Evolutionary conservation across 2,113 vertebrate genomes (phyloP), one percentile per base, ranked within the genome.

Genomic region (Lanius ludovicianus): DNA sequence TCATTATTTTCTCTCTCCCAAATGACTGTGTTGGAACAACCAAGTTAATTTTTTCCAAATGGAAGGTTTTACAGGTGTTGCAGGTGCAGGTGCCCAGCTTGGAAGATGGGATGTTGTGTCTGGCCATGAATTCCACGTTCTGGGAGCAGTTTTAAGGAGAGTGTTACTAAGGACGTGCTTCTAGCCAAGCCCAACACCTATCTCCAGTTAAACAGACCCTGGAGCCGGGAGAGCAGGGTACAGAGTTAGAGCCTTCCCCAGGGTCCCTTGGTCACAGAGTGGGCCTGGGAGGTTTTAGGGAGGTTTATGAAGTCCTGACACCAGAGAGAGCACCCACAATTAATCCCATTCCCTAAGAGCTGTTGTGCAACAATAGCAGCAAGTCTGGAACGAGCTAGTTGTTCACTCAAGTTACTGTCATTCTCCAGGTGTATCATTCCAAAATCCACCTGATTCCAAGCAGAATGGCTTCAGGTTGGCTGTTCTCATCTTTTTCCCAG

Each of bases 311-410:
- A 55, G 74, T 64, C 69, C 17, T 68, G 53, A 42, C 28, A 28
- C 23, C 35, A 62, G 16, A 10, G 35, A 77, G 60, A 88, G 20
- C 9, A 47, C 22, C 62, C 47, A n/a, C 6, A 1, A 9, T 39
- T 30, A 41, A 47, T 44, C 53, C 33, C 17, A 11, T 49, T 89
- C 39, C 57, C 15, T 33, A 23, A 50, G 33, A 89, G 39, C 25
- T 2, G 0, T 79, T 59, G 42, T 86, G 27, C 60, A 18, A 59
- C 23, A 6, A 49, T 13, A 49, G 47, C 47, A 86, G 47, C 44
- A 49, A 49, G 19, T 44, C 35, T 50, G 19, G 27, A 77, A 60
- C 1, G 4, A 28, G 28, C 17, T 50, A 0, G 0, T 13, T 70
- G 31, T 65, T 91, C 27, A 11, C 35, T 73, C 15, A 39, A 30